phyloP scores from a whole-genome alignment of 2,113 vertebrate species.

The Theropithecus gelada region DNA sequence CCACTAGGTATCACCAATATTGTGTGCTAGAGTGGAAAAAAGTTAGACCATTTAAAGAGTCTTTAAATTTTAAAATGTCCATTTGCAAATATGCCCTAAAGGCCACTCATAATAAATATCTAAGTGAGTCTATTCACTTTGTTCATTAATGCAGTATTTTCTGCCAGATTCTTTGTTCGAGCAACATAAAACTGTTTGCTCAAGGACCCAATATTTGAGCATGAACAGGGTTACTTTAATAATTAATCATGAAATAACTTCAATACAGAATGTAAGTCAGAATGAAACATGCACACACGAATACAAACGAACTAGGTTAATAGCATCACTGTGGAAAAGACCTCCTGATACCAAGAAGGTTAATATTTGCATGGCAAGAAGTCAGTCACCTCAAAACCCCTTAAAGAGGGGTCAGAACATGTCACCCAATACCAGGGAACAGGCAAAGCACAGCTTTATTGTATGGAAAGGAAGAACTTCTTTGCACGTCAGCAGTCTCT shows the following conservation, averaged over 20 bases:
- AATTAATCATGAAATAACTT: constrained; percentile 42
- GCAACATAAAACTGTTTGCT: constrained; percentile 22
- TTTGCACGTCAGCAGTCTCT: fast-evolving
- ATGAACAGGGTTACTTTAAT: constrained; percentile 32
- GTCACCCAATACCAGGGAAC: neutral
- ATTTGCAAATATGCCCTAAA: neutral
- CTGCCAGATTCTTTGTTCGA: neutral
- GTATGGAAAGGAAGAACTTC: neutral
- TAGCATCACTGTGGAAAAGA: neutral
- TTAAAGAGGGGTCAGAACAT: neutral
- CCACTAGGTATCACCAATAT: neutral
- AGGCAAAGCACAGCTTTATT: fast-evolving
- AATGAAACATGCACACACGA: neutral
- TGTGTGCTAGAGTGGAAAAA: neutral
- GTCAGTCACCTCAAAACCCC: neutral
- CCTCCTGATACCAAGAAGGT: too few species aligned
- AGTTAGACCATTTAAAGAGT: neutral
- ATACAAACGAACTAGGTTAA: neutral
- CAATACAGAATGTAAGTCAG: neutral
- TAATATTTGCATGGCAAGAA: neutral
- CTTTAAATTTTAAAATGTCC: neutral
- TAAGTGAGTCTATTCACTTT: neutral
- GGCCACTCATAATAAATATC: too few species aligned
- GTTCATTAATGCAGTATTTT: neutral
- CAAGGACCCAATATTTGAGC: constrained; percentile 6